These are phyloP conservation scores for Cebus imitator DNA, from an alignment of 2,113 vertebrate species.

Conservation along the genomic window DNA sequence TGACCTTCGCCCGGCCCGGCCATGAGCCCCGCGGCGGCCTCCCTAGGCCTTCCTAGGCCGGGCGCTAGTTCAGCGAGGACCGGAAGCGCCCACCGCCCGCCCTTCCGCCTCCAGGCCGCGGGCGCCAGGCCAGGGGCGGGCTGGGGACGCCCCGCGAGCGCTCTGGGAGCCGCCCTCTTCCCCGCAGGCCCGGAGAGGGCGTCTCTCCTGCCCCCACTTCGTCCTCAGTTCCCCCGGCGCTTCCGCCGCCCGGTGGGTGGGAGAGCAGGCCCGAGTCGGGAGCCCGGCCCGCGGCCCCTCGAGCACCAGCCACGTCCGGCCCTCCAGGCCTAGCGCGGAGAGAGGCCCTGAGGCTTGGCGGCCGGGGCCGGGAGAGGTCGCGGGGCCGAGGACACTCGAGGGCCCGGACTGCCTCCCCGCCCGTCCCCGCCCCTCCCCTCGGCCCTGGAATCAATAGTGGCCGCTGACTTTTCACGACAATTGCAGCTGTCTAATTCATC, in stretches of 20 bases:
- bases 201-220: accelerated
- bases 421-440: neutral
- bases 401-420: neutral
- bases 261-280: neutral
- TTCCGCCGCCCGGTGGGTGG: accelerated
- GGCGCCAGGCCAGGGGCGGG: neutral
- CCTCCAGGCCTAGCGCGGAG: neutral
- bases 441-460: conserved; percentile 66
- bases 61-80: neutral
- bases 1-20: conserved; percentile 80
- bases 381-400: neutral
- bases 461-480: conserved; percentile 72
- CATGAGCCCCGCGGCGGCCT: neutral
- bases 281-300: neutral
- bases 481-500: conserved; percentile 80
- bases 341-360: accelerated
- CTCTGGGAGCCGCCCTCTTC: neutral
- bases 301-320: neutral
- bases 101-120: neutral
- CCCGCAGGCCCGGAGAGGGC: neutral
- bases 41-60: neutral
- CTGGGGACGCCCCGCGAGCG: no score
- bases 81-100: neutral
- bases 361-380: neutral
- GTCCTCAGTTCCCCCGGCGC: neutral